These are phyloP conservation scores for Standfussiana lucernea DNA, from an alignment of 2,888 invertebrate species.

Conservation along the genomic window DNA sequence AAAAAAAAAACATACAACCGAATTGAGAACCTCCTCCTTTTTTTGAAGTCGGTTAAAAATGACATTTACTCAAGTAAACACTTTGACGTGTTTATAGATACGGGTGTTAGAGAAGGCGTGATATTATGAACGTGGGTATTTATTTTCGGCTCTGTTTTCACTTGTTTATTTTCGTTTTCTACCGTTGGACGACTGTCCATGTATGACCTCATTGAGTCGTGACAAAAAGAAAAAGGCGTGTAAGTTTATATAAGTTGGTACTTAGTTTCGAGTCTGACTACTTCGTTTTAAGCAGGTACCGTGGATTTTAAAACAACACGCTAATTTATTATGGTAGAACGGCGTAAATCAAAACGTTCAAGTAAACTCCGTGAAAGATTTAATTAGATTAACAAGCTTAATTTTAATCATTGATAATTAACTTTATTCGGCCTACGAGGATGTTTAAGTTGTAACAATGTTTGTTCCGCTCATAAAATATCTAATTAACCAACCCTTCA, in stretches of 20 bases:
- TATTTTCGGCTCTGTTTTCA: too few species aligned
- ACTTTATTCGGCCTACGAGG: conserved; percentile 16
- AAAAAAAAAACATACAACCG: too few species aligned
- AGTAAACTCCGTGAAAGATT: conserved; percentile 7
- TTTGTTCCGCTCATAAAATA: conserved; percentile 19
- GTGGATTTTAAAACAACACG: neutral
- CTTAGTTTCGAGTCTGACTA: neutral
- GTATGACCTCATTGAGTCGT: too few species aligned
- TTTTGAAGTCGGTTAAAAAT: too few species aligned
- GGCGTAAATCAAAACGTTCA: neutral
- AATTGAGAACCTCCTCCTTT: too few species aligned
- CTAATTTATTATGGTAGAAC: neutral
- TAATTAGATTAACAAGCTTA: conserved; percentile 17
- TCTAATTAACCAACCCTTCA: conserved; percentile 6
- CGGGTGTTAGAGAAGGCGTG: too few species aligned
- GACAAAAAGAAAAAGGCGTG: too few species aligned
- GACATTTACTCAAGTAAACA: too few species aligned
- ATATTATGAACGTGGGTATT: too few species aligned
- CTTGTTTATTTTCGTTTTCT: too few species aligned
- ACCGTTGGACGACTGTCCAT: too few species aligned
- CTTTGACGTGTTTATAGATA: too few species aligned
- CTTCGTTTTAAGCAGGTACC: neutral
- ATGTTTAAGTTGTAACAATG: conserved; percentile 27
- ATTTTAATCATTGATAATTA: conserved; percentile 25
- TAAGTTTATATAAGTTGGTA: neutral